Percentiles rank a stretch among this genome's conserved stretches.
phyloP scores from a whole-genome alignment of 2,113 vertebrate species.

The Melozone crissalis region DNA sequence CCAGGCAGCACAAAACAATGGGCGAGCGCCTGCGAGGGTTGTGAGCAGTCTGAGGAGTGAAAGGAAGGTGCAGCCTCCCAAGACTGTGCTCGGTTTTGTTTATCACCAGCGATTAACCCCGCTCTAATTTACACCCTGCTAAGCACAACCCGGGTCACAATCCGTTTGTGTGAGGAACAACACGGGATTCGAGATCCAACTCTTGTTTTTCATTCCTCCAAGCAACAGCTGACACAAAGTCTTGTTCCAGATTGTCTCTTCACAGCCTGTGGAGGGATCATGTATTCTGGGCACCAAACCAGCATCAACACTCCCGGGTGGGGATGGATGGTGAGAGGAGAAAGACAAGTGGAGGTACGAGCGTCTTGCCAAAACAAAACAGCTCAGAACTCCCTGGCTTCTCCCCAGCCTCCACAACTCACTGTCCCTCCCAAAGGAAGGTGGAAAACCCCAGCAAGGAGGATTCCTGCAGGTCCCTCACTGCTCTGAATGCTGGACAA shows the following conservation, averaged over 20 bases:
- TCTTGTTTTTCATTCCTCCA: slow-evolving; percentile 19
- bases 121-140: neutral
- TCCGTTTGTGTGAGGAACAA: slow-evolving; percentile 22
- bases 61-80: neutral
- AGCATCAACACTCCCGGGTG: neutral
- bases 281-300: slow-evolving; percentile 45
- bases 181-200: neutral
- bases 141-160: neutral
- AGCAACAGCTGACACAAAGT: slow-evolving; percentile 19
- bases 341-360: neutral
- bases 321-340: neutral
- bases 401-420: neutral
- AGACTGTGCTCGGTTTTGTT: neutral
- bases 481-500: neutral
- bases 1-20: neutral
- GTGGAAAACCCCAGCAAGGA: neutral
- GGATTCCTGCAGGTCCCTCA: neutral
- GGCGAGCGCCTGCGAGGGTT: neutral
- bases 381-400: neutral
- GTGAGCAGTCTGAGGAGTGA: neutral
- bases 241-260: slow-evolving; percentile 39
- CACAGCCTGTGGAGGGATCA: neutral
- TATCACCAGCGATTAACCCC: neutral
- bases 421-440: neutral
- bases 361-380: neutral